Evolutionary conservation across 1,140 invertebrate genomes (phyloP), one percentile per base, ranked within the genome.

Genomic region (Trichonephila clavipes): DNA sequence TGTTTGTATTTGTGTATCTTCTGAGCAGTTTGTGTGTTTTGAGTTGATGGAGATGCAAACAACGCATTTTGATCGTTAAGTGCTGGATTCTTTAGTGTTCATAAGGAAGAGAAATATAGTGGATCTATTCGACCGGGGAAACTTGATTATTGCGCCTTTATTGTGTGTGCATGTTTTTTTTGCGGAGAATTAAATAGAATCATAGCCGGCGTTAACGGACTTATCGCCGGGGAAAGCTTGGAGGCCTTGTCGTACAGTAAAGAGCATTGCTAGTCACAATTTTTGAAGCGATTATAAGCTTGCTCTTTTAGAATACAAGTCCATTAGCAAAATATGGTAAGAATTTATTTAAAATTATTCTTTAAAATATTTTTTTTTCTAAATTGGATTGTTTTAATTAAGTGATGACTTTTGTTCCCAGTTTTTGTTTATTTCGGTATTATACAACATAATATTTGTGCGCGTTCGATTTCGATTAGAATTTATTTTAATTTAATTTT

Each of bases 151-250:
- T 28, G 16, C 3, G 3, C 18, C n/a, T 69, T 69, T 1, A 2
- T 64, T 18, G 1, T 6, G 5, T 40, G 24, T 77, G 72, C 14
- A 77, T 77, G 28, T 77, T 77, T 77, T 40, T 77, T 4, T 28
- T 28, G 18, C 6, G 72, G 28, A 40, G 34, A 77, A 69, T 34
- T 77, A 34, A 19, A n/a, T n/a, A n/a, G n/a, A n/a, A 19, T 77
- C 72, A 5, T 19, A 34, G 72, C 72, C 72, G 72, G 72, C 72
- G 34, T 40, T 77, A 77, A 77, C 72, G 72, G 72, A 77, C 72
- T 16, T 34, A 34, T 21, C 28, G 72, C 24, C 72, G 72, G 34
- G 28, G 34, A 77, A 40, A 40, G 72, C 18, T 18, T 34, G 16
- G 34, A 40, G 24, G 24, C 66, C 24, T 69, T 12, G 66, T 24